These are phyloP conservation scores for Saturnia pavonia DNA, from an alignment of 2,888 invertebrate species.

Conservation along the genomic window DNA sequence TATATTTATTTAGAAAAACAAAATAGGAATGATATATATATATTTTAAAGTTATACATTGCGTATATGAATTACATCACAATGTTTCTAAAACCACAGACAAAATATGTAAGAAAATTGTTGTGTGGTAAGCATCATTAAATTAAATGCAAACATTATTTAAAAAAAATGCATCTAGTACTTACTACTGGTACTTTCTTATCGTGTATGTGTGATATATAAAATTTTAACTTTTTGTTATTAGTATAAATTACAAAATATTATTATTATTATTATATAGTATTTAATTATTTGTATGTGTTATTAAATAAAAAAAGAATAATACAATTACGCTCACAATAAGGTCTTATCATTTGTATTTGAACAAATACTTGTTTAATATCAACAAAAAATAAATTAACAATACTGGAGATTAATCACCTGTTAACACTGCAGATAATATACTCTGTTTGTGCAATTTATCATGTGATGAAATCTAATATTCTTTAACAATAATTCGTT, in stretches of 20 bases:
- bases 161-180: not conserved
- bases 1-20: too few species aligned
- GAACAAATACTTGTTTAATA: not conserved
- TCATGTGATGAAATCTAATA: slow-evolving; percentile 1
- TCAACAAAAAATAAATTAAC: slow-evolving; percentile 4
- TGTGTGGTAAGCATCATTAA: not conserved
- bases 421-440: slow-evolving; percentile 8
- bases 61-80: not conserved
- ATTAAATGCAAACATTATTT: not conserved
- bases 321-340: not conserved
- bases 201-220: too few species aligned
- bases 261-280: not conserved
- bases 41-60: too few species aligned
- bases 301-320: not conserved
- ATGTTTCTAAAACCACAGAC: not conserved
- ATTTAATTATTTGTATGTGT: not conserved
- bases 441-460: not conserved
- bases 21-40: too few species aligned
- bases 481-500: slow-evolving; percentile 1
- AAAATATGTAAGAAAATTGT: not conserved
- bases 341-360: not conserved
- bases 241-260: not conserved
- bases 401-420: not conserved
- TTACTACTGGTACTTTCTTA: not conserved
- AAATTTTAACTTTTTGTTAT: too few species aligned